These are phyloP conservation scores for Diadema setosum DNA, from an alignment of 35 echinoderm and acorn worm genomes.

Conservation along the genomic window DNA sequence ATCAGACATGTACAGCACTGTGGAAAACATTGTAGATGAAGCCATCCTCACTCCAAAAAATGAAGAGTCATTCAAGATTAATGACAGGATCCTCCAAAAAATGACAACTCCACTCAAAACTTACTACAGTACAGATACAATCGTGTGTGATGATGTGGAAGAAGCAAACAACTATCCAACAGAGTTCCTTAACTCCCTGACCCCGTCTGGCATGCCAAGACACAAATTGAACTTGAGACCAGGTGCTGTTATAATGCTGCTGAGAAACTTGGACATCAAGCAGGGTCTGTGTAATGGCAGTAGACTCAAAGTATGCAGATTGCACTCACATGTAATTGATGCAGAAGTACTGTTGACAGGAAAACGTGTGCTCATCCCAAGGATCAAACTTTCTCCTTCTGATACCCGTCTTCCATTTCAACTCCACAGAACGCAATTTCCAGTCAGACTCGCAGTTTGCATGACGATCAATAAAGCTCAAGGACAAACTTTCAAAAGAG, in stretches of 20 bases:
- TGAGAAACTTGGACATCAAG: conserved; percentile 2
- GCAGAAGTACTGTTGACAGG: neutral
- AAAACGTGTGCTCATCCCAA: conserved; percentile 6
- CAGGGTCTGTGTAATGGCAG: conserved; percentile 30
- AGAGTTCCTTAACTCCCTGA: conserved; percentile 39
- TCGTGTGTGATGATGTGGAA: neutral
- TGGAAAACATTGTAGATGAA: neutral
- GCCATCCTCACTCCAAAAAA: conserved; percentile 29
- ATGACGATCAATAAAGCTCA: conserved; percentile 50
- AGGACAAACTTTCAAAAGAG: conserved; percentile 31
- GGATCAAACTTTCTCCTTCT: neutral
- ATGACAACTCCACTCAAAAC: neutral
- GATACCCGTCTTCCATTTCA: conserved; percentile 18
- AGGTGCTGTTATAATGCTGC: conserved; percentile 16
- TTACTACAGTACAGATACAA: conserved; percentile 26
- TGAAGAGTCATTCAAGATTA: neutral
- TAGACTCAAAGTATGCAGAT: neutral
- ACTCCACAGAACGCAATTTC: conserved; percentile 16
- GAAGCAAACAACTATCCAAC: neutral
- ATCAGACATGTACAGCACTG: neutral
- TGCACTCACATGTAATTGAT: neutral
- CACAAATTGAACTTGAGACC: conserved; percentile 1
- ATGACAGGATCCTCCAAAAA: neutral
- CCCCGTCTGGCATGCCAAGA: conserved; percentile 31
- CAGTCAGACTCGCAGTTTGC: neutral